Base-by-base conservation (phyloP, 2,113 vertebrate genomes). In the Tamias sibiricus region DNA sequence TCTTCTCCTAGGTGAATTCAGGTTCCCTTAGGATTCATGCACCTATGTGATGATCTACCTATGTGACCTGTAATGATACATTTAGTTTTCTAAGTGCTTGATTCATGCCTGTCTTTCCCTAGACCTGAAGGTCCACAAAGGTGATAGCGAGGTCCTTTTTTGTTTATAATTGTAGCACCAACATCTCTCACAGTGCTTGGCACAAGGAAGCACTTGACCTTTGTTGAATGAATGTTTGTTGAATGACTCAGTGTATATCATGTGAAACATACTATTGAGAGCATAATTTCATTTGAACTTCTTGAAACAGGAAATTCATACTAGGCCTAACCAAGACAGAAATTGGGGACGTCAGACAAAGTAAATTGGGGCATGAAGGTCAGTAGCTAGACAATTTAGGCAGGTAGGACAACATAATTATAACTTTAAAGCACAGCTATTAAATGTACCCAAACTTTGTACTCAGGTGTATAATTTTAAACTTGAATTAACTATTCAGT, bases 391-490 rank as follows among this genome's bases (percentile, higher is more conserved):
- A 71, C 87, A 90, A 85, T 92, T 91, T 80, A 96, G 88, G 24
- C 44, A 87, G 37, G 52, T 90, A 92, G 44, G 68, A 88, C 44
- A 95, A 83, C 76, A 95, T 94, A 95, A 94, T 91, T 90, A 96
- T 54, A 90, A 95, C 52, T 76, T 79, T 52, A 40, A 95, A 87
- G 49, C 37, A 85, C 30, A 85, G 28, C 59, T 20, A 91, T 81
- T 95, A 91, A 84, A 4, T 90, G 8, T 95, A 96, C 24, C 37
- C 81, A 96, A 96, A 94, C 92, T 95, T 87, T 90, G 62, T 72
- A 77, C 35, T 4, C 20, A 80, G 35, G 77, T 54, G 68, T 92
- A 62, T 96, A 79, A 96, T 95, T 96, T 97, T 96, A 87, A 97
- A 81, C 85, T 90, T 69, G 35, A 87, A 28, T 59, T 92, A 68